These are phyloP conservation scores for Apteryx owenii DNA, from an alignment of 2,113 vertebrate genomes.

Conservation along the genomic window DNA sequence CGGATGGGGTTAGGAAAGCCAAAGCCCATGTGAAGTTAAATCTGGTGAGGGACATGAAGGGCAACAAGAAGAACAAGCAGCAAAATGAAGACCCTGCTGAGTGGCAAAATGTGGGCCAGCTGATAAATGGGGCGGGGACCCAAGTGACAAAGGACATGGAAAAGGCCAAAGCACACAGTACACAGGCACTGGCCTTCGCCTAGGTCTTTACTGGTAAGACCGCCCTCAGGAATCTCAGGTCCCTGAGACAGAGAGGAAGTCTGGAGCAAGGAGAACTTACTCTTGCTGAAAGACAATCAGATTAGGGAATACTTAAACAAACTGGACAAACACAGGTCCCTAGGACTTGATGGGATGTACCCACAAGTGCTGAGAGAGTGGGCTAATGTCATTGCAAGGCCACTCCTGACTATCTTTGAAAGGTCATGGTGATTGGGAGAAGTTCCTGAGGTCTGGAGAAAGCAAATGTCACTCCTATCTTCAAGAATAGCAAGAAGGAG, in stretches of 20 bases:
- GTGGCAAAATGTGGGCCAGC: background rate
- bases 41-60: background rate
- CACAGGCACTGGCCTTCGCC: background rate
- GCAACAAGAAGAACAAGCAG: background rate
- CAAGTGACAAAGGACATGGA: background rate
- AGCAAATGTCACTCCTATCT: no score
- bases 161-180: background rate
- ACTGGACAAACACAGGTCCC: no score
- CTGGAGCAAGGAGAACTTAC: background rate
- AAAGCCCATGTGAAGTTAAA: background rate
- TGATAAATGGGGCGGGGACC: no score
- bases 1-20: background rate
- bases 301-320: no score
- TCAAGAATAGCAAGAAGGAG: no score
- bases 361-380: no score
- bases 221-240: no score
- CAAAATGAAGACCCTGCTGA: background rate
- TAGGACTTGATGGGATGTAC: no score
- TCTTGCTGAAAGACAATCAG: background rate
- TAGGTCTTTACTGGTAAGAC: background rate
- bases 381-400: no score
- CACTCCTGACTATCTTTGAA: no score
- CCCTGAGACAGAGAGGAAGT: background rate
- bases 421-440: no score
- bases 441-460: no score